Conservation (phyloP, 2,888 invertebrate genomes). For the Plusia festucae region DNA sequence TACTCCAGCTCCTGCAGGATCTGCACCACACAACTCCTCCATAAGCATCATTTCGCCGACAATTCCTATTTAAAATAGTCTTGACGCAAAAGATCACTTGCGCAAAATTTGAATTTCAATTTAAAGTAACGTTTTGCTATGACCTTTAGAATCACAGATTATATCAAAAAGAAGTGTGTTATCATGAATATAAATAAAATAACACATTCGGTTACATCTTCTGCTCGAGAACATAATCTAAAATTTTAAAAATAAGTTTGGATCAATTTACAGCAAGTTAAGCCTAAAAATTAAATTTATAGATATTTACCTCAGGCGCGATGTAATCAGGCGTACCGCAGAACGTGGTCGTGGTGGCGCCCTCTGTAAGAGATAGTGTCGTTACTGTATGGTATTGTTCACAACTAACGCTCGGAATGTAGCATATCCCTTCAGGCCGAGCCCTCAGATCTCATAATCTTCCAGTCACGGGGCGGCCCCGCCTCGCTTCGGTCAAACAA, state of each 20-base stretch:
- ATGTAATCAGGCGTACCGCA: conserved; percentile 99
- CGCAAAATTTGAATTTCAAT: too few relatives aligned
- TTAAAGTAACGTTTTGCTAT: too few relatives aligned
- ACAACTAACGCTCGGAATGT: not conserved
- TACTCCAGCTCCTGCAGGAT: conserved; percentile 98
- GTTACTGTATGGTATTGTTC: not conserved
- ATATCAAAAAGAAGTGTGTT: too few relatives aligned
- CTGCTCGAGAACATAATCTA: too few relatives aligned
- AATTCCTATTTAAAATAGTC: too few relatives aligned
- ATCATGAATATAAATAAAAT: too few relatives aligned
- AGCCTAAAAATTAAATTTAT: not conserved
- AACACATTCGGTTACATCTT: too few relatives aligned
- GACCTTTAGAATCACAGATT: too few relatives aligned
- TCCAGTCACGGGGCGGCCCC: conserved; percentile 56
- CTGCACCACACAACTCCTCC: conserved; percentile 62
- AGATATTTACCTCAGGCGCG: conserved; percentile 94
- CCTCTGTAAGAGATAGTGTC: conserved; percentile 87
- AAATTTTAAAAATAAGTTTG: too few relatives aligned
- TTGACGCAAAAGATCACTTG: too few relatives aligned
- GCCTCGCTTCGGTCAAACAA: conserved; percentile 27
- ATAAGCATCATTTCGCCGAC: too few relatives aligned
- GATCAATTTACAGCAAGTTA: not conserved
- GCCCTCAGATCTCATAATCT: conserved; percentile 63
- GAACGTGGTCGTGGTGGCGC: conserved; percentile 97
- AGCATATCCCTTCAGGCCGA: not conserved